phyloP scores from a whole-genome alignment of 2,113 vertebrate species.

The Pelecanoides urinatrix region DNA sequence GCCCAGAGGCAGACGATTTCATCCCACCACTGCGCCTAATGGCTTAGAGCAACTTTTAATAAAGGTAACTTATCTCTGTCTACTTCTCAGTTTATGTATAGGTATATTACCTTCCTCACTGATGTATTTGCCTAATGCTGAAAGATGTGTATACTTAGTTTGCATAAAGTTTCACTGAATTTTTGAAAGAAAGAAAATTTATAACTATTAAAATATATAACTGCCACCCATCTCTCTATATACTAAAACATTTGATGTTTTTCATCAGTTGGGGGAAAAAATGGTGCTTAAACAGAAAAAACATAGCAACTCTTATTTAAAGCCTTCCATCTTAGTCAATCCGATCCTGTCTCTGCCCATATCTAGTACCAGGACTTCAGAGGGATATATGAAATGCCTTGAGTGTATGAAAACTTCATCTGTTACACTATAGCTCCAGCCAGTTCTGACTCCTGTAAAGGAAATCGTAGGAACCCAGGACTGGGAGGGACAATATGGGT shows the following conservation, averaged over 20 bases:
- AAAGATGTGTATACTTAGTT: not conserved
- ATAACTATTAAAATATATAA: not conserved
- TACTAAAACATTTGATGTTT: not conserved
- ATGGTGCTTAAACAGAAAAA: not conserved
- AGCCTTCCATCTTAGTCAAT: not conserved
- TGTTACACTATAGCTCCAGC: not conserved
- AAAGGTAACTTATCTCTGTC: conserved; percentile 50
- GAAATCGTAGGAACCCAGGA: not conserved
- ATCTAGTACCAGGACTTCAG: not conserved
- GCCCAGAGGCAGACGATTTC: conserved; percentile 70
- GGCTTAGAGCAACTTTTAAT: conserved; percentile 49
- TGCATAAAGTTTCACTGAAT: not conserved
- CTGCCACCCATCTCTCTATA: not conserved
- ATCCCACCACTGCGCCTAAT: conserved; percentile 74
- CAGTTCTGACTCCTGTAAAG: not conserved
- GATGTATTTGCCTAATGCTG: not conserved
- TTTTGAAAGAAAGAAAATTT: not conserved
- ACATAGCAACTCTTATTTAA: not conserved
- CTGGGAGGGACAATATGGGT: rapidly evolving
- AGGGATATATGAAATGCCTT: not conserved
- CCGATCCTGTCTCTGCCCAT: not conserved
- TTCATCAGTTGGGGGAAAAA: not conserved
- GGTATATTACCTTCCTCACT: rapidly evolving
- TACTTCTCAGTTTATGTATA: not conserved
- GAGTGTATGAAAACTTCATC: too few species aligned